Conservation (phyloP, 2,888 invertebrate genomes). For the Panopea generosa region DNA sequence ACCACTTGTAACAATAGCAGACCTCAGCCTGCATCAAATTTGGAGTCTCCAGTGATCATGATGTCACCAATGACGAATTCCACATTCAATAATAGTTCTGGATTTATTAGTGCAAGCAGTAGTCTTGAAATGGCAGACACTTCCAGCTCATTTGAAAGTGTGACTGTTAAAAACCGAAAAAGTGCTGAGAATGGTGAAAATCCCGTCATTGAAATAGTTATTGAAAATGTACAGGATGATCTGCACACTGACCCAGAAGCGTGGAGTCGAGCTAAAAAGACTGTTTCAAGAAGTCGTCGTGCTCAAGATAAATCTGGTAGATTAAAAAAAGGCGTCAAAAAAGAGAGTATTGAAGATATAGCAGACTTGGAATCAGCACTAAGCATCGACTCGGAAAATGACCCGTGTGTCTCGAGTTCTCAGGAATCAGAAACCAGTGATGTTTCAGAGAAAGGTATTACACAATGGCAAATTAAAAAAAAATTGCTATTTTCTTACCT, state of each 20-base stretch:
- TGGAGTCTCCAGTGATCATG: slow-evolving; percentile 4
- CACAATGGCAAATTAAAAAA: neutral
- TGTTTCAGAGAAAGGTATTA: slow-evolving; percentile 43
- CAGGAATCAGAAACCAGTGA: slow-evolving; percentile 53
- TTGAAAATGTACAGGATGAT: neutral
- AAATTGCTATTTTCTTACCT: no score
- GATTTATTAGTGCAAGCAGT: slow-evolving; percentile 58
- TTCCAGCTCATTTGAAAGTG: slow-evolving; percentile 44
- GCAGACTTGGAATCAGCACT: slow-evolving; percentile 19
- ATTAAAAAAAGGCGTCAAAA: slow-evolving; percentile 26
- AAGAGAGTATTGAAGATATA: slow-evolving; percentile 20
- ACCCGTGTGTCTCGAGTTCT: slow-evolving; percentile 49
- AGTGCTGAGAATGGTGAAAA: neutral
- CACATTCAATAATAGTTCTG: slow-evolving; percentile 57
- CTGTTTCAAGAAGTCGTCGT: no score
- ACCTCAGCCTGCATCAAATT: neutral
- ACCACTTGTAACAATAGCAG: no score
- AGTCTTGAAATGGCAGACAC: slow-evolving; percentile 53
- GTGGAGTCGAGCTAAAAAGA: neutral
- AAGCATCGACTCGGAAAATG: slow-evolving; percentile 26
- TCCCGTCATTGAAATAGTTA: neutral
- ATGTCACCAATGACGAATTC: slow-evolving; percentile 10
- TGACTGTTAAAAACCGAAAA: slow-evolving; percentile 5
- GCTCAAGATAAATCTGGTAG: slow-evolving; percentile 31
- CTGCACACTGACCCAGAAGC: neutral